Conservation (phyloP, 2,888 invertebrate genomes). For the Agonopterix subpropinquella region DNA sequence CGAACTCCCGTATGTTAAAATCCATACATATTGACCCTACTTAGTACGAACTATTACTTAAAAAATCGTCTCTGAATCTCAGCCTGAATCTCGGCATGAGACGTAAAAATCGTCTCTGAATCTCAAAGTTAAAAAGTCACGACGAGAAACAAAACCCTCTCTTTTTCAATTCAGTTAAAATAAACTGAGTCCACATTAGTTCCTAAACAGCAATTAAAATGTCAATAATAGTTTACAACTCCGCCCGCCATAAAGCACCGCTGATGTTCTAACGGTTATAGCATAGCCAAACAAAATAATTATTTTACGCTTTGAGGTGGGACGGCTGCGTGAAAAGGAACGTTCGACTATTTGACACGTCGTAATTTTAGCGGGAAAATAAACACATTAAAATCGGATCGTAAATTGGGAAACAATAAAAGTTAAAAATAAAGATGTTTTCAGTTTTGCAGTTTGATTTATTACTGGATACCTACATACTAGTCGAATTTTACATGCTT, state of each 20-base stretch:
- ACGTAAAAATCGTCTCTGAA: too few relatives aligned
- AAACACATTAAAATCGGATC: not conserved
- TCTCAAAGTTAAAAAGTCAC: too few relatives aligned
- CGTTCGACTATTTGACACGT: conserved; percentile 1
- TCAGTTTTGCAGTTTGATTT: not conserved
- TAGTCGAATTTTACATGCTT: too few relatives aligned
- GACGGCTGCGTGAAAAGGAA: conserved; percentile 2
- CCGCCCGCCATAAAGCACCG: not conserved
- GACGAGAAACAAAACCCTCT: too few relatives aligned
- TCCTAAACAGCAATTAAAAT: not conserved
- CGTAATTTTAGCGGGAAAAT: not conserved
- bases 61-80: too few relatives aligned
- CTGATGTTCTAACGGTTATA: not conserved
- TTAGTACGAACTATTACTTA: too few relatives aligned
- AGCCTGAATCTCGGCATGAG: too few relatives aligned
- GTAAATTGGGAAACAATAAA: not conserved
- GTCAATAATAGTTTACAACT: conserved; percentile 2
- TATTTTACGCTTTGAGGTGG: conserved; percentile 1
- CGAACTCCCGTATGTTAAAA: too few relatives aligned
- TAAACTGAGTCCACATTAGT: too few relatives aligned
- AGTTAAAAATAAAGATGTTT: not conserved
- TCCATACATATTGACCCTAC: too few relatives aligned
- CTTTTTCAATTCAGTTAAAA: too few relatives aligned
- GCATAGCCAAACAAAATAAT: conserved; percentile 7
- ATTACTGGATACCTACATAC: not conserved